phyloP scores from a whole-genome alignment of 2,797 vertebrate genomes.

The Liasis olivaceus region DNA sequence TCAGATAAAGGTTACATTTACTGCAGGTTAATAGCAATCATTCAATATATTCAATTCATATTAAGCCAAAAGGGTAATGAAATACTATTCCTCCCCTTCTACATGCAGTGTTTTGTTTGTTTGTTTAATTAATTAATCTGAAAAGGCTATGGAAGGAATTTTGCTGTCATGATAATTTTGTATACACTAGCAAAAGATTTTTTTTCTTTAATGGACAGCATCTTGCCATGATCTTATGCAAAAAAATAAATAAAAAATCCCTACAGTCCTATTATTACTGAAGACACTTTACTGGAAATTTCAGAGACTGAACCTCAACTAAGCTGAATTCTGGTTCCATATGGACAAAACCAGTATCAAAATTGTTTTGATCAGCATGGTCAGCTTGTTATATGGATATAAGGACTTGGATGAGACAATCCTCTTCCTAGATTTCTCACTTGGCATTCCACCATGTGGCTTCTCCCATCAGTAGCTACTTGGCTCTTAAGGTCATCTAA shows the following conservation, averaged over 20 bases:
- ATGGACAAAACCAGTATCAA: background rate
- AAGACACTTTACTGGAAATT: background rate
- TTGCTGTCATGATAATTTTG: background rate
- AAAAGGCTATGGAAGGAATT: background rate
- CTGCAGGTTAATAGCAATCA: conserved; percentile 56
- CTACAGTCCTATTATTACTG: background rate
- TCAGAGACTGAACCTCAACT: background rate
- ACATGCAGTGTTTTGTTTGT: conserved; percentile 45
- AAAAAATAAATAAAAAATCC: background rate
- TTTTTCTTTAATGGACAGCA: background rate
- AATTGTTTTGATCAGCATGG: background rate
- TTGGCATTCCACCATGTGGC: background rate
- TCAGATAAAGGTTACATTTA: conserved; percentile 63
- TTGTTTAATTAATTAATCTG: conserved; percentile 23
- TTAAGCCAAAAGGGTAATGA: conserved; percentile 62
- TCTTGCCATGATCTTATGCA: background rate
- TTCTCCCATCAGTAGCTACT: background rate
- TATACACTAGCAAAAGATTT: background rate
- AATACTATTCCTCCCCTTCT: conserved; percentile 54
- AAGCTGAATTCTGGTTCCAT: background rate
- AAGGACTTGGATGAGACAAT: background rate
- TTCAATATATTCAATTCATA: conserved; percentile 59
- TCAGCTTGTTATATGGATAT: background rate
- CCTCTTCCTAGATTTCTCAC: background rate
- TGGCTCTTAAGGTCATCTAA: background rate